Evolutionary conservation across 2,888 invertebrate genomes (phyloP), one percentile per base, ranked within the genome.

Genomic region (Phengaris arion): DNA sequence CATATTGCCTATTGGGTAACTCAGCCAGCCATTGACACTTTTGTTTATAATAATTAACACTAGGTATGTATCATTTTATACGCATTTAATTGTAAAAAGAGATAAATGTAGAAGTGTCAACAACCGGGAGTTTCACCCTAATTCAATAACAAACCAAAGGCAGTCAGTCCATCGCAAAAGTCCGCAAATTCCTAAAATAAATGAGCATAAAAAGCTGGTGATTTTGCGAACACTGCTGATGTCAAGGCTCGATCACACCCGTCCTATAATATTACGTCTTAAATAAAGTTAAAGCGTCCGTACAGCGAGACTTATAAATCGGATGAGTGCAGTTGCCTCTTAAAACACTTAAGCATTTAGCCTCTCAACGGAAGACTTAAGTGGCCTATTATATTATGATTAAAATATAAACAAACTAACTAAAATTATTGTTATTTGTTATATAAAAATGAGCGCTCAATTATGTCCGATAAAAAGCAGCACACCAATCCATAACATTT

Each of bases 361-460:
- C 68, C 68, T 68, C 68, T 68, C 45, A 8, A 68, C 46, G 68
- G 68, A 68, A 68, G 68, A 68, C 68, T 46, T 68, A 9, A 9
- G 13, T 68, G 46, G 68, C 45, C 15, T 68, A 68, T 46, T n/a
- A 59, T 22, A 22, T 22, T 22, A 22, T 5, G 9, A 59, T 59
- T 7, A 68, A 68, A 68, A 68, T 46, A 12, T 68, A 35, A 13
- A 55, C 55, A 55, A 55, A 45, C 12, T 45, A 13, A 68, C 13
- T 13, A 45, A 68, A 68, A 68, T 12, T 12, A 46, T 46, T 12
- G 45, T 15, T 13, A 12, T 12, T n/a, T 13, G 13, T 22, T 7
- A 46, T 13, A 68, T 46, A 46, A 68, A 13, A 68, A 68, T 68
- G 35, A 12, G 68, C 46, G 68, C 59, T 15, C 0, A 59, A 3